Evolutionary conservation across 2,113 vertebrate species (phyloP), one percentile per base, ranked within the genome.

Genomic region (Jacana jacana): DNA sequence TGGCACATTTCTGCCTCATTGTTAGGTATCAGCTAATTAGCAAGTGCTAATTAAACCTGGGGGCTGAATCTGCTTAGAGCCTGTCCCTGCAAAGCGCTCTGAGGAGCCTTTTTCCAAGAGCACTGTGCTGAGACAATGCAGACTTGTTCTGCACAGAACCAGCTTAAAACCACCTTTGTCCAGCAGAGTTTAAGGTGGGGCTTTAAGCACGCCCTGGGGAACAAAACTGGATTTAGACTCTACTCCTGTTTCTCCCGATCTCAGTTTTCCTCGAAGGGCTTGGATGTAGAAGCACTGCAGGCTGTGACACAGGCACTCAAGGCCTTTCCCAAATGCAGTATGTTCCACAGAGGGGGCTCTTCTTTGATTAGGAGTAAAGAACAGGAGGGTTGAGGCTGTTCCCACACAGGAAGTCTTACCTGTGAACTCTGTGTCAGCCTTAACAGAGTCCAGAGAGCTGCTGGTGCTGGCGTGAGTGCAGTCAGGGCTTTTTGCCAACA

Each of bases 361-460:
- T 20, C 35, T 20, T 69, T 68, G 16, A 6, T 28, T n/a, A 68
- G 79, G 31, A 2, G 2, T 23, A 58, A 86, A 58, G 46, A 63
- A 65, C 17, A 65, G 6, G 17, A 55, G 24, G 37, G 24, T 68
- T 51, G 25, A 80, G 57, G 17, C 24, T 39, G 19, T 31, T 13
- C 27, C 11, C 52, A 30, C 72, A 22, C 24, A 46, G 16, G 22
- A 44, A 69, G 27, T 19, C 93, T 88, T 97, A 98, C 98, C 97
- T 98, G 98, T 99, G 30, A 98, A 97, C 51, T 99, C 98, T 68
- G 98, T 96, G 63, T 99, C 99, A 90, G 91, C 97, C 93, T 98
- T 98, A 60, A 97, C 33, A 17, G 97, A 98, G 89, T 98, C 98
- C 91, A 98, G 91, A 81, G 98, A 98, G 97, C 98, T 98, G 97